Conservation (phyloP, 1,140 invertebrate species). For the Micrasema longulum region DNA sequence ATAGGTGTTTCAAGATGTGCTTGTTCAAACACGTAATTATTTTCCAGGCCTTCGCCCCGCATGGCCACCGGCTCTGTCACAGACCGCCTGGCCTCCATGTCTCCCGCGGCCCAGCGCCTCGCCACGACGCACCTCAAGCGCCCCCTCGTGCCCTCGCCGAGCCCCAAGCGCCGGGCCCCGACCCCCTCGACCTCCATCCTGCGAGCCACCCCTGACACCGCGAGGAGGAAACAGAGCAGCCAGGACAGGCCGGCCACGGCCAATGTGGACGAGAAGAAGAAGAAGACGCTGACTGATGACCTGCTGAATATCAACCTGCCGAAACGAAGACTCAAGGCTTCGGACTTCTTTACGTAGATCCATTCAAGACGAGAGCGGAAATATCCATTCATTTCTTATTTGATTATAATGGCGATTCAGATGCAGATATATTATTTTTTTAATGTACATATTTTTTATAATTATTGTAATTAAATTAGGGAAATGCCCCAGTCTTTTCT, state of each 20-base stretch:
- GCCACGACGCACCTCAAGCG: constrained; percentile 71
- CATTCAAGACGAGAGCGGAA: no score
- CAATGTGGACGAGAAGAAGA: constrained; percentile 54
- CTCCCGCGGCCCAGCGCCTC: constrained; percentile 90
- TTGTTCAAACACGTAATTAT: no score
- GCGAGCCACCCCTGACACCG: constrained; percentile 53
- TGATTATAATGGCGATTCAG: no score
- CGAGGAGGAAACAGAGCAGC: constrained; percentile 53
- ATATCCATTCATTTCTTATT: no score
- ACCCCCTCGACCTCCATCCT: constrained; percentile 55
- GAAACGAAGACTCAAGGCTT: constrained; percentile 70
- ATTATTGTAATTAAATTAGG: no score
- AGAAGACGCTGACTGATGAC: constrained; percentile 78
- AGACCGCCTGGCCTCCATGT: constrained; percentile 90
- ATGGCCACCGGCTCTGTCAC: constrained; percentile 72
- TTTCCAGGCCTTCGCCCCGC: constrained; percentile 67
- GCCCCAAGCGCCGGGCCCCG: constrained; percentile 62
- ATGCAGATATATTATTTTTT: no score
- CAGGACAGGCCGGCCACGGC: no score
- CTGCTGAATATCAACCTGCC: constrained; percentile 79
- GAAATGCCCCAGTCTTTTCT: no score
- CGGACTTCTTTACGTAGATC: constrained; percentile 71
- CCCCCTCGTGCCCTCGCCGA: constrained; percentile 58
- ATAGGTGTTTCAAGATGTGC: no score
- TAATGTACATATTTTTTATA: no score